These are phyloP conservation scores for Centropyge bicolor DNA, from an alignment of 2,797 vertebrate genomes.

Conservation along the genomic window DNA sequence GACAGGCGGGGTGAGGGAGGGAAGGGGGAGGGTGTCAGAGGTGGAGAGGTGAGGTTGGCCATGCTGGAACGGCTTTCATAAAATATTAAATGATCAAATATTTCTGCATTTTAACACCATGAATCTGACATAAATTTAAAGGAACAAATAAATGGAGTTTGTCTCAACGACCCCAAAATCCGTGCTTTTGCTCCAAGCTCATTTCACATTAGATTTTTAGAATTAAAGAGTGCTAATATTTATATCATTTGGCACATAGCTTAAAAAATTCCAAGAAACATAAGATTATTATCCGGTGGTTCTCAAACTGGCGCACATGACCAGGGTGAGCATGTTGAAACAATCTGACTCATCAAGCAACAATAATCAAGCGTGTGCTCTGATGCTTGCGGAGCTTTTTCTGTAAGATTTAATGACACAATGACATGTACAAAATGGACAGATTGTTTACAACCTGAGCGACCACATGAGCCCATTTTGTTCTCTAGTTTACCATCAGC, in stretches of 20 bases:
- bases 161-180: not conserved
- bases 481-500: not conserved
- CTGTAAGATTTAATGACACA: constrained; percentile 10
- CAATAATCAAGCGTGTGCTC: not conserved
- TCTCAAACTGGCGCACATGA: not conserved
- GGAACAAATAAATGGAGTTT: not conserved
- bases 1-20: constrained; percentile 53
- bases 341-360: not conserved
- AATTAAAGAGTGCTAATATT: not conserved
- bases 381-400: not conserved
- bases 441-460: not conserved
- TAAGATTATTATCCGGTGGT: not conserved
- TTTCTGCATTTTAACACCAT: constrained; percentile 13
- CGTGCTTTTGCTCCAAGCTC: not conserved
- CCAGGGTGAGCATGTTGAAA: not conserved
- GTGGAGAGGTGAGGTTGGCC: constrained; percentile 56
- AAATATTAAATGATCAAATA: constrained; percentile 13
- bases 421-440: not conserved
- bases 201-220: not conserved
- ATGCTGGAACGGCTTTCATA: constrained; percentile 67
- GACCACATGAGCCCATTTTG: not conserved
- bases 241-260: not conserved
- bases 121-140: not conserved
- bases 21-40: constrained; percentile 54
- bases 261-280: too few species aligned